Evolutionary conservation across 2,888 invertebrate genomes (phyloP).

Genomic region (Disparrhopalites patrizii): DNA sequence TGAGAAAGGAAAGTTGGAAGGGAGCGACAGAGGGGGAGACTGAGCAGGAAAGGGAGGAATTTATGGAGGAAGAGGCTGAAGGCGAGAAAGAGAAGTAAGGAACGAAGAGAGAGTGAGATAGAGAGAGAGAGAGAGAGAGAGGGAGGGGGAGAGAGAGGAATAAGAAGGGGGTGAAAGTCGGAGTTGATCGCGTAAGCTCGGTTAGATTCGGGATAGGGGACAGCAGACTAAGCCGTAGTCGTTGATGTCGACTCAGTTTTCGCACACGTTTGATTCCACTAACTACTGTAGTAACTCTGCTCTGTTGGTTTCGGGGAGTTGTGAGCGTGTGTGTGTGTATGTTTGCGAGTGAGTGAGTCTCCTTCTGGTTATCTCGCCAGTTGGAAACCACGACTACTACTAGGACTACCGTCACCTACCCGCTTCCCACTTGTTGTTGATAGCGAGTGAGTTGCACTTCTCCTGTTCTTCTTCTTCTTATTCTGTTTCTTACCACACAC

Average conservation of each 20-base stretch:
- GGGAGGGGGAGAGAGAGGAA: background rate
- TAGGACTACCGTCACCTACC: conserved; percentile 1
- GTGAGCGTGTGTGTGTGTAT: background rate
- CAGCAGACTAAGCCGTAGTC: conserved; percentile 33
- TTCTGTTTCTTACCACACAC: background rate
- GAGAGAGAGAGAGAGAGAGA: too few relatives aligned
- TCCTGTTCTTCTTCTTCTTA: background rate
- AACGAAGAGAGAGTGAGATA: conserved; percentile 1
- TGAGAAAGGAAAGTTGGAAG: too few relatives aligned
- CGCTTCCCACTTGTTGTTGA: conserved; percentile 41
- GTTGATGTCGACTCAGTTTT: conserved; percentile 41
- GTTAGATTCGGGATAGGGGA: conserved; percentile 20
- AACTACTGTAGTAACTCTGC: too few relatives aligned
- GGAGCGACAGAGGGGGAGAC: too few relatives aligned
- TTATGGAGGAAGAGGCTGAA: background rate
- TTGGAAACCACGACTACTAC: too few relatives aligned
- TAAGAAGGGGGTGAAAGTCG: conserved; percentile 22
- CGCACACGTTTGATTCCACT: conserved; percentile 38
- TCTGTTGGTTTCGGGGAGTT: conserved; percentile 23
- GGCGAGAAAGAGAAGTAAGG: conserved; percentile 7
- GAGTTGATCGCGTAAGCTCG: conserved; percentile 22
- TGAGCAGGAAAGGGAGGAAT: background rate
- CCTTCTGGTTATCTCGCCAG: too few relatives aligned
- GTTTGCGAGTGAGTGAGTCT: too few relatives aligned
- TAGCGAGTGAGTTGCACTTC: conserved; percentile 6